Evolutionary conservation across 1,140 invertebrate genomes (phyloP), one percentile per base, ranked within the genome.

Genomic region (Steinernema feltiae): DNA sequence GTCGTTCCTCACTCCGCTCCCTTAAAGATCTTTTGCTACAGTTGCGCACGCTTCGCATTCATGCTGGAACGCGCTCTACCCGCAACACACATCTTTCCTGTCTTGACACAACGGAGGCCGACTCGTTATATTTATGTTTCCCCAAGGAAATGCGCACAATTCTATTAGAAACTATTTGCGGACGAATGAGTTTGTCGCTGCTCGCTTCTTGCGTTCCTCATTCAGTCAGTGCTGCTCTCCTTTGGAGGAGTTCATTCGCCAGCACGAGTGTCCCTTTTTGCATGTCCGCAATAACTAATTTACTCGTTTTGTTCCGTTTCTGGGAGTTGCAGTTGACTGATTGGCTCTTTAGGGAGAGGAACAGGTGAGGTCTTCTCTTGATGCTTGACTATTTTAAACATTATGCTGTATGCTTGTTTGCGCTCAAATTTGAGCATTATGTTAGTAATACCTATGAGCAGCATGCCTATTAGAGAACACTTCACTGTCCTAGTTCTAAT

Each of bases 81-180:
- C 41, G 41, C 41, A n/a, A 7, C 7, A n/a, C 53, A 63, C 53
- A n/a, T 63, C 53, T 15, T 27, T 63, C 53, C 53, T 63, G 53
- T 63, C 53, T 63, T 63, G 53, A 63, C 24, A 63, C 53, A n/a
- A 27, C 53, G 53, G 24, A 63, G 7, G 53, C 53, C 53, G 53
- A 63, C 53, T 63, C 53, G 53, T 63, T 63, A 63, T 63, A 63
- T 63, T 63, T 63, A 63, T 63, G 53, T 63, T 63, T 63, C 53
- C 53, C 53, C 53, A 63, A 63, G 53, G 53, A 63, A 63, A 63
- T 63, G 53, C 53, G 53, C 53, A 63, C 53, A 63, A 63, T 63
- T 63, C 53, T 63, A 63, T 63, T 63, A 63, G 53, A 63, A 63
- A 63, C 53, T 63, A 63, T 63, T 63, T 63, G 53, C 53, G 53